A percentile compares a stretch with the other conserved stretches of the same genome.
Evolutionary conservation across 2,797 vertebrate species (phyloP).

Genomic region (Muscicapa comitata): DNA sequence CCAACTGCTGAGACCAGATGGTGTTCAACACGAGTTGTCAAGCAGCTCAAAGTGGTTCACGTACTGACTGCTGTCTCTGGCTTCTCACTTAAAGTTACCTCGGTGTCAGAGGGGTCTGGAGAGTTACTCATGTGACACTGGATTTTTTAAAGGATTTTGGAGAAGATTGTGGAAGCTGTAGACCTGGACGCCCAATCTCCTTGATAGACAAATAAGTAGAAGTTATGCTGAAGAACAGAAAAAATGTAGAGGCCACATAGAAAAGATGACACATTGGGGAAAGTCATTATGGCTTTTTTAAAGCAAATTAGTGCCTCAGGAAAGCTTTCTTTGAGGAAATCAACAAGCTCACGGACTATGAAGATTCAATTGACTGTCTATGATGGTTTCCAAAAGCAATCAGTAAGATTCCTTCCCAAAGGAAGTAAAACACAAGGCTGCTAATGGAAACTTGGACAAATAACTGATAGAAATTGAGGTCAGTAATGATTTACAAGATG

Average conservation of each 20-base stretch:
- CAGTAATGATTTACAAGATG: not conserved
- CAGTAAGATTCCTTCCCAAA: not conserved
- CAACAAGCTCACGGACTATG: not conserved
- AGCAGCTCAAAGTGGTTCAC: not conserved
- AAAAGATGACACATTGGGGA: not conserved
- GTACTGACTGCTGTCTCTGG: not conserved
- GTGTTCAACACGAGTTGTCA: not conserved
- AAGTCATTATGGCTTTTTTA: not conserved
- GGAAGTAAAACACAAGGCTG: not conserved
- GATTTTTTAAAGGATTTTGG: not conserved
- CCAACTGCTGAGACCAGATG: not conserved
- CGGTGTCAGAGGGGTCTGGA: rapidly evolving
- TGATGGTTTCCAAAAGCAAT: not conserved
- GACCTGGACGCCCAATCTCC: rapidly evolving
- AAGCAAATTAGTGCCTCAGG: not conserved
- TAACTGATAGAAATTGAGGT: not conserved
- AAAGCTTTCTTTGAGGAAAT: not conserved
- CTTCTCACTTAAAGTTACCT: not conserved
- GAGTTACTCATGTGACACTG: not conserved
- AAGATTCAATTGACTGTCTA: not conserved
- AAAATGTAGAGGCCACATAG: not conserved
- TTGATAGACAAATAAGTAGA: not conserved
- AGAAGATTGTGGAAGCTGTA: not conserved
- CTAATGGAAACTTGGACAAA: not conserved
- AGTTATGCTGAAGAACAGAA: not conserved